A percentile compares a stretch with the other conserved stretches of the same genome.
phyloP scores from a whole-genome alignment of 2,888 invertebrate species.

The Trichopria drosophilae region DNA sequence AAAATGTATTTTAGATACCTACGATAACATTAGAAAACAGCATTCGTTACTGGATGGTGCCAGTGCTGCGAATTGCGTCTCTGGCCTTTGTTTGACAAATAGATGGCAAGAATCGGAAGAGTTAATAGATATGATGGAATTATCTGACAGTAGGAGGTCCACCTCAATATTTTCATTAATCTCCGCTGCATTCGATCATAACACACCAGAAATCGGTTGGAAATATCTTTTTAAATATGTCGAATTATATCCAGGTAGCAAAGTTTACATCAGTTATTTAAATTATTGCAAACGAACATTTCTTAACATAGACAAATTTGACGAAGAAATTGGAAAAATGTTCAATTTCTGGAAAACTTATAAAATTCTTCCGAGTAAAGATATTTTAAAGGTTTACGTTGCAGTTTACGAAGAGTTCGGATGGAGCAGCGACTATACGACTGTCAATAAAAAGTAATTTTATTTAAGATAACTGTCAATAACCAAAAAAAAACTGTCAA shows the following conservation, averaged over 20 bases:
- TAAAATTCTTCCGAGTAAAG: slow-evolving; percentile 56
- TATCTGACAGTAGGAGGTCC: slow-evolving; percentile 59
- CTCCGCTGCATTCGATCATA: slow-evolving; percentile 64
- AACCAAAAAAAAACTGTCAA: background rate
- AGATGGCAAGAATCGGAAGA: slow-evolving; percentile 68
- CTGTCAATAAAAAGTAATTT: slow-evolving; percentile 4
- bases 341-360: slow-evolving; percentile 63
- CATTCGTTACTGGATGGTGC: slow-evolving; percentile 65
- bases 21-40: slow-evolving; percentile 59
- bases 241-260: slow-evolving; percentile 53
- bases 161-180: slow-evolving; percentile 62
- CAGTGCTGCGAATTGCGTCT: slow-evolving; percentile 66
- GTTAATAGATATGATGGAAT: slow-evolving; percentile 65
- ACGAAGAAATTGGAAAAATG: slow-evolving; percentile 63
- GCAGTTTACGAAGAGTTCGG: background rate
- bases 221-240: slow-evolving; percentile 63
- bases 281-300: slow-evolving; percentile 58
- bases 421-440: background rate
- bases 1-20: slow-evolving; percentile 62
- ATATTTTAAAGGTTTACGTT: slow-evolving; percentile 38
- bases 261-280: slow-evolving; percentile 63
- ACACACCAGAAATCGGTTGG: slow-evolving; percentile 65
- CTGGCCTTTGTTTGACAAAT: slow-evolving; percentile 66
- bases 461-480: too few relatives aligned
- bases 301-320: slow-evolving; percentile 53